Conservation (phyloP, 2,888 invertebrate species). For the Unio pictorum region DNA sequence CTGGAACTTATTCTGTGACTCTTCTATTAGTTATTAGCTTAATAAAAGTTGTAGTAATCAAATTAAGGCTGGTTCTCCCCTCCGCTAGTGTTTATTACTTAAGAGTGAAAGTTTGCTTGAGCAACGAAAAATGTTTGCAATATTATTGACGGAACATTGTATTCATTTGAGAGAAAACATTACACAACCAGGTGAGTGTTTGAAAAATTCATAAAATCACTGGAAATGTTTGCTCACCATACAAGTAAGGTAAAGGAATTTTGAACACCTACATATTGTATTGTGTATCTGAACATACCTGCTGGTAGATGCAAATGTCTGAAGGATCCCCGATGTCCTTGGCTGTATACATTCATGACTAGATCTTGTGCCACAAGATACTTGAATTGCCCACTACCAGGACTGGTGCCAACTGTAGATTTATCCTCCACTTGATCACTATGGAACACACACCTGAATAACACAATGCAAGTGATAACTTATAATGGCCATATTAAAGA, state of each 20-base stretch:
- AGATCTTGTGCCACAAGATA: conserved; percentile 79
- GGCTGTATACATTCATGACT: conserved; percentile 86
- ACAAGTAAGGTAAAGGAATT: background rate
- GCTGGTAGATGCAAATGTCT: conserved; percentile 81
- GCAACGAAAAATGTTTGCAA: no score
- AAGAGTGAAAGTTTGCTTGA: no score
- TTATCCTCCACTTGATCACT: conserved; percentile 55
- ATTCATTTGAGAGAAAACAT: no score
- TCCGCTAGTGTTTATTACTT: no score
- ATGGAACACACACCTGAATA: conserved; percentile 76
- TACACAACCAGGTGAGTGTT: no score
- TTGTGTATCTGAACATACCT: conserved; percentile 26
- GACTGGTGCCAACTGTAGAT: conserved; percentile 5
- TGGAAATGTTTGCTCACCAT: no score
- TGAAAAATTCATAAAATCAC: no score
- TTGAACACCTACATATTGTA: background rate
- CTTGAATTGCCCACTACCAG: conserved; percentile 6
- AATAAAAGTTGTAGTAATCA: no score
- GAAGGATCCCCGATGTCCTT: conserved; percentile 88
- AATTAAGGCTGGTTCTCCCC: no score
- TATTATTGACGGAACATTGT: no score
- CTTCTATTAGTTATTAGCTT: no score
- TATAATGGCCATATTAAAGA: background rate
- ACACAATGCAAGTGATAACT: background rate
- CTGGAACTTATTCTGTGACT: no score